Base-by-base conservation (phyloP, 2,888 invertebrate genomes). In the Melangyna quadrimaculata region DNA sequence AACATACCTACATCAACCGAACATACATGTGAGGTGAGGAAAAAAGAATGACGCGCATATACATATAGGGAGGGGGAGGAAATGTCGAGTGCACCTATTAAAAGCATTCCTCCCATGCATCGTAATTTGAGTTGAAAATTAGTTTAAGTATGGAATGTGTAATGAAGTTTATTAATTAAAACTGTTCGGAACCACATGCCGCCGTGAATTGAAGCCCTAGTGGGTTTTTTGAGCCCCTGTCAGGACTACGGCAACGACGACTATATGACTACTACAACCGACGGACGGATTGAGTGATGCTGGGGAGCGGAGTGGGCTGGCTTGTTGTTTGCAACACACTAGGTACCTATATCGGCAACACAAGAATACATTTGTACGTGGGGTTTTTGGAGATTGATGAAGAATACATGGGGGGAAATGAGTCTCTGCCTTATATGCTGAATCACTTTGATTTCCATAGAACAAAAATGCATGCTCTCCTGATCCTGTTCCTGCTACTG, bases 161-260 rank as follows among this genome's bases (percentile, higher is more conserved):
- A 88, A 88, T 88, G 88, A 88, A 88, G 88, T 88, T 88, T 88
- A 88, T 88, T 88, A 88, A 88, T 88, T 88, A 88, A 88, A 88
- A 88, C 88, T 88, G 87, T 87, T 88, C 87, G 80, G 86, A 81
- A 78, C 86, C 86, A 86, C 86, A 86, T 86, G 86, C 86, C 86
- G 86, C 86, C 86, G 78, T 86, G 80, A 86, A 86, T 86, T 78
- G 86, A 86, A 86, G 77, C 86, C 80, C 86, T 80, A 45, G 80
- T 78, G 81, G 78, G 86, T 81, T 86, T 86, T 86, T 81, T 81
- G 77, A 78, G 80, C 73, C 77, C 80, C 80, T 86, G 86, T 86
- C 86, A 86, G 80, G 70, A 69, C 51, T 29, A 55, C 14, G 24
- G 7, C 12, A 1, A 22, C 19, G 10, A n/a, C 14, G 14, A 14